Evolutionary conservation across 2,113 vertebrate genomes (phyloP).

Genomic region (Acinonyx jubatus): DNA sequence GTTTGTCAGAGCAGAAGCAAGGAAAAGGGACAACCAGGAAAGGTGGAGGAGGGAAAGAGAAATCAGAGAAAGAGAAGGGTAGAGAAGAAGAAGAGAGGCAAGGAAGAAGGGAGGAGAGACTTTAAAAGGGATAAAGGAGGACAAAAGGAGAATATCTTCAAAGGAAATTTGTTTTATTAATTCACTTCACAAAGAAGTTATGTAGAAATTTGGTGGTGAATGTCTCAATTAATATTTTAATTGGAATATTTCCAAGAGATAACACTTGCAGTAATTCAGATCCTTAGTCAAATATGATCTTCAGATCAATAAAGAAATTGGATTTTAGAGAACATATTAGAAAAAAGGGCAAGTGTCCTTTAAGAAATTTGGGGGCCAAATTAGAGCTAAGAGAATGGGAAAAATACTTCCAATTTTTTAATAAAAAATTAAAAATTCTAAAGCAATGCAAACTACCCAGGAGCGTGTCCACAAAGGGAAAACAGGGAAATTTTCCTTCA

Average conservation of each 20-base stretch:
- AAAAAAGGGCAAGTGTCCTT: background rate
- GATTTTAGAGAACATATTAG: background rate
- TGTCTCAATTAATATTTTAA: background rate
- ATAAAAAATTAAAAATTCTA: background rate
- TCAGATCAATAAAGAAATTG: constrained; percentile 11
- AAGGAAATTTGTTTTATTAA: background rate
- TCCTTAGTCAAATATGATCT: background rate
- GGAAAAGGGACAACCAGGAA: background rate
- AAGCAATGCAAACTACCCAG: background rate
- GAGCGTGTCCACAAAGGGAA: background rate
- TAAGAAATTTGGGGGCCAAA: background rate
- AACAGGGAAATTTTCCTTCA: background rate
- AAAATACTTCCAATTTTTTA: background rate
- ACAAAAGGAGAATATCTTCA: background rate
- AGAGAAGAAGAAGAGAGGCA: constrained; percentile 45
- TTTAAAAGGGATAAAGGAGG: background rate
- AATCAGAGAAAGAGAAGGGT: constrained; percentile 42
- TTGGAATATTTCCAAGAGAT: background rate
- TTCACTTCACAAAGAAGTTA: background rate
- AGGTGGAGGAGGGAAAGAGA: background rate
- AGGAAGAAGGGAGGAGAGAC: background rate
- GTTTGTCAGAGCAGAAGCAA: background rate
- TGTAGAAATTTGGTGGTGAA: background rate
- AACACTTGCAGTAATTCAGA: background rate
- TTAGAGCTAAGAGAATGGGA: background rate